Evolutionary conservation across 2,797 vertebrate genomes (phyloP).

Genomic region (Clarias platycephalus): DNA sequence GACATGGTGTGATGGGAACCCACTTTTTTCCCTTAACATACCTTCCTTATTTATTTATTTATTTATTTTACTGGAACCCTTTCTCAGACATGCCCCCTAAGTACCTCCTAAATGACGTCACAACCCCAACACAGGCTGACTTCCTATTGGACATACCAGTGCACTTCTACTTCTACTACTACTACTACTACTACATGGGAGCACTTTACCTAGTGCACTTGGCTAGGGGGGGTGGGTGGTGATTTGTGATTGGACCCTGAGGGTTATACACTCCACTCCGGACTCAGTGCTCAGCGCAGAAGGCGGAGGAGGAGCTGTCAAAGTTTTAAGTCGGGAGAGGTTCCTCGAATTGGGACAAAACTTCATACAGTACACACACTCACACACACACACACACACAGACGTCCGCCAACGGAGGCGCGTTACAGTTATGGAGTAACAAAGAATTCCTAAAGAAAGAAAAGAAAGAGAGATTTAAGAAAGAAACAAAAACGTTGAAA

Average conservation of each 20-base stretch:
- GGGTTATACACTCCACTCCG: constrained; percentile 8
- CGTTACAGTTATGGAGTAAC: constrained; percentile 66
- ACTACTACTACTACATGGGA: not conserved
- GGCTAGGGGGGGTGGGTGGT: not conserved
- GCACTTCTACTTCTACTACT: too few species aligned
- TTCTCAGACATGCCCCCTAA: not conserved
- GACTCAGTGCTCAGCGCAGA: constrained; percentile 39
- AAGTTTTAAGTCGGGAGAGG: constrained; percentile 62
- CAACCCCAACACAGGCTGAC: not conserved
- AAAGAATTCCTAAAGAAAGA: not conserved
- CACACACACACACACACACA: not conserved
- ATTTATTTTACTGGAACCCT: constrained; percentile 7
- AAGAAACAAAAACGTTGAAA: not conserved
- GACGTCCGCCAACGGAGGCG: not conserved
- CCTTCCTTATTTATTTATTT: not conserved
- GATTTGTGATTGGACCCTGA: not conserved
- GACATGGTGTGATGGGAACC: not conserved
- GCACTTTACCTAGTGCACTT: not conserved
- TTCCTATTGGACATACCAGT: not conserved
- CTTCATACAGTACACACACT: not conserved
- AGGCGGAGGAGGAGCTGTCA: constrained; percentile 77
- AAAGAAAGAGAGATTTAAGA: too few species aligned
- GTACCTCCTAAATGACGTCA: constrained; percentile 20
- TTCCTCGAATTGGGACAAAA: constrained; percentile 6
- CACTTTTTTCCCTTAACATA: constrained; percentile 3